A percentile compares a stretch with the other conserved stretches of the same genome.
phyloP scores from a whole-genome alignment of 2,797 vertebrate species.

The Takifugu rubripes region DNA sequence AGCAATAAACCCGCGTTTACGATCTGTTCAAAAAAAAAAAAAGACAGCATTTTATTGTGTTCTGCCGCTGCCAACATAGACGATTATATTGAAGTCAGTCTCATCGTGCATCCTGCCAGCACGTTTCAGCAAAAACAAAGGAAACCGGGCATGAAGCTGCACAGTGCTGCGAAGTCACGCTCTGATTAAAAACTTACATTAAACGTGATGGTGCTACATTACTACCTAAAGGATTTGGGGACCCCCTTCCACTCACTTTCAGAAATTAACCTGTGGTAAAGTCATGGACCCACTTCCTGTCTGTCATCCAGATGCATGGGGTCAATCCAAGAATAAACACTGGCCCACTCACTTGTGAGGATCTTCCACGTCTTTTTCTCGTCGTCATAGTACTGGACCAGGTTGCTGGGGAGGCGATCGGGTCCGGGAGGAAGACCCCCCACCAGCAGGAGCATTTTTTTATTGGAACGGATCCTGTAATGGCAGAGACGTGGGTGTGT shows the following conservation, averaged over 20 bases:
- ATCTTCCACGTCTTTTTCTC: constrained; percentile 99
- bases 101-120: constrained; percentile 81
- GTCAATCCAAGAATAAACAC: constrained; percentile 22
- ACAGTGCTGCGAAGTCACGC: constrained; percentile 96
- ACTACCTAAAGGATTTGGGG: constrained; percentile 90
- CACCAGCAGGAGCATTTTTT: constrained; percentile 96
- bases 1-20: constrained; percentile 43
- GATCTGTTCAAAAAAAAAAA: constrained; percentile 46
- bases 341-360: constrained; percentile 92
- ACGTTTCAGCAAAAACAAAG: constrained; percentile 94
- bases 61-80: constrained; percentile 82
- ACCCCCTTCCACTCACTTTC: constrained; percentile 74
- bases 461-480: constrained; percentile 99
- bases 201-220: constrained; percentile 99
- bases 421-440: constrained; percentile 98
- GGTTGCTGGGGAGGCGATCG: constrained; percentile 98
- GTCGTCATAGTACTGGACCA: constrained; percentile 99
- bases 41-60: constrained; percentile 79
- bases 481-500: constrained; percentile 46
- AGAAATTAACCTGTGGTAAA: constrained; percentile 72
- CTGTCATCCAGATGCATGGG: constrained; percentile 53
- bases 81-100: constrained; percentile 96
- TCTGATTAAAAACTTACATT: constrained; percentile 99
- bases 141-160: constrained; percentile 92
- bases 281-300: constrained; percentile 68